Evolutionary conservation across 2,888 invertebrate genomes (phyloP).

Genomic region (Phasia obesa): DNA sequence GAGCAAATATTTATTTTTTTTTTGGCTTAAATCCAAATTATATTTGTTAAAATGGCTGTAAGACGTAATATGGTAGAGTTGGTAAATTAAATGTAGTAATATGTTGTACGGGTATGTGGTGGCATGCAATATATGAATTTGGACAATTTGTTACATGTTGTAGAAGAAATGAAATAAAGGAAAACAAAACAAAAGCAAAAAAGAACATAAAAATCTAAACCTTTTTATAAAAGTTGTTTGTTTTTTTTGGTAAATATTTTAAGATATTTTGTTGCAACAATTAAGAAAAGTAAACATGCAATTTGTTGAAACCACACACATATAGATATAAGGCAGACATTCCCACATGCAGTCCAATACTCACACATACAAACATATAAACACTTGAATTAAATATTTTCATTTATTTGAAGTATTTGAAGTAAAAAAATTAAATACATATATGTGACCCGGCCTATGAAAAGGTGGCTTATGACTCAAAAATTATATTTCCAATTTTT

Average conservation of each 20-base stretch:
- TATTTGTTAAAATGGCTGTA: constrained; percentile 48
- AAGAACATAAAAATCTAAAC: constrained; percentile 45
- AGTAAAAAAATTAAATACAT: constrained; percentile 50
- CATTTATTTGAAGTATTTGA: constrained; percentile 22
- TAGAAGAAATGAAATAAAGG: constrained; percentile 46
- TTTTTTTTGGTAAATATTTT: constrained; percentile 18
- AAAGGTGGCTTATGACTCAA: no score
- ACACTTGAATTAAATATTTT: constrained; percentile 31
- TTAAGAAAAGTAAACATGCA: constrained; percentile 70
- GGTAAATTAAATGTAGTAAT: background rate
- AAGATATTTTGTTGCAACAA: constrained; percentile 67
- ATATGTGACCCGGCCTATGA: no score
- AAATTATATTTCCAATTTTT: no score
- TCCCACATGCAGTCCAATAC: background rate
- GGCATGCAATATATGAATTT: constrained; percentile 66
- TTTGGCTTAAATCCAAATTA: constrained; percentile 64
- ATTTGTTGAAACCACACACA: constrained; percentile 65
- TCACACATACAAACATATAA: background rate
- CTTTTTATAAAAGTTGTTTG: background rate
- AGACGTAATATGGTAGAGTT: constrained; percentile 13
- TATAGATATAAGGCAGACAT: constrained; percentile 1
- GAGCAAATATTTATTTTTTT: constrained; percentile 26
- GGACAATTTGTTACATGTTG: constrained; percentile 65
- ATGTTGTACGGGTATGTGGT: constrained; percentile 51
- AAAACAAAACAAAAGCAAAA: no score